A percentile compares a stretch with the other conserved stretches of the same genome.
Evolutionary conservation across 2,113 vertebrate species (phyloP).

Genomic region (Tauraco erythrolophus): DNA sequence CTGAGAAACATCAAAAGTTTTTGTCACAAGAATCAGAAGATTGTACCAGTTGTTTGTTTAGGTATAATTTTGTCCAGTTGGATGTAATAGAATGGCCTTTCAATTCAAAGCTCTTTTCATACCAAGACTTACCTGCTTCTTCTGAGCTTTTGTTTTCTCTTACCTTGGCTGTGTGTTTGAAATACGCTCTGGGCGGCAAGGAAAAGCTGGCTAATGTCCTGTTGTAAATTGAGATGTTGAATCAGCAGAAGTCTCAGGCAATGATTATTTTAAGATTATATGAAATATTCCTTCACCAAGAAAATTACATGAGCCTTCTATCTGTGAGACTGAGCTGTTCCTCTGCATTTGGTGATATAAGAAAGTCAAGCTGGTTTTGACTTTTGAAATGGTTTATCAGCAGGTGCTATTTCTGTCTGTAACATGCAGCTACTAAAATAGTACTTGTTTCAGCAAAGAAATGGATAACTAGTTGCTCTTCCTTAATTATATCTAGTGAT

Average conservation of each 20-base stretch:
- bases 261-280: neutral
- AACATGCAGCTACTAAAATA: neutral
- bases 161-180: neutral
- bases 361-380: neutral
- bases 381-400: neutral
- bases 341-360: neutral
- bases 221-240: neutral
- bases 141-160: neutral
- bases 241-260: neutral
- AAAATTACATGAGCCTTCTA: neutral
- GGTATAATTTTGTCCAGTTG: neutral
- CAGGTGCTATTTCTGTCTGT: neutral
- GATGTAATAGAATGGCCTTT: neutral
- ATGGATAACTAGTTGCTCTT: neutral
- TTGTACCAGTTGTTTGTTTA: neutral
- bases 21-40: neutral
- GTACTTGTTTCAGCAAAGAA: neutral
- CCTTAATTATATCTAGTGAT: neutral
- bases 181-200: fast-evolving
- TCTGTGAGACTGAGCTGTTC: neutral
- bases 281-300: neutral
- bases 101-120: neutral
- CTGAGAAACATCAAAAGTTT: neutral
- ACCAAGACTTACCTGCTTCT: neutral
- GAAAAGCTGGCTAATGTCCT: neutral